These are phyloP conservation scores for Thymelicus acteon DNA, from an alignment of 2,888 invertebrate species.

Conservation along the genomic window DNA sequence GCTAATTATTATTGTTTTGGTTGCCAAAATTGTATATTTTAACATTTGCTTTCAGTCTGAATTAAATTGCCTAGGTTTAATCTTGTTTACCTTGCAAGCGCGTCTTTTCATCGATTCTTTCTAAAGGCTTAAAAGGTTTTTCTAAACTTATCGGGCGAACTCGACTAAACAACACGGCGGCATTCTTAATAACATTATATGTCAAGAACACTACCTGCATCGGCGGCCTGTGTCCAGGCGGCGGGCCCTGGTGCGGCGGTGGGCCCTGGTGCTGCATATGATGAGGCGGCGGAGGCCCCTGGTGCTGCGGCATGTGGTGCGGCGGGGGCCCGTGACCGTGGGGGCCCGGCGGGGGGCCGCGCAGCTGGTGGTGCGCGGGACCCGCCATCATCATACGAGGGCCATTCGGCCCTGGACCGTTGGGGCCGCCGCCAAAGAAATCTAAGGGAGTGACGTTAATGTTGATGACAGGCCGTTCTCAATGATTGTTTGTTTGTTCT, in stretches of 20 bases:
- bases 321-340: slow-evolving; percentile 61
- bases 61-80: too few species aligned
- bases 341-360: slow-evolving; percentile 76
- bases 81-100: too few species aligned
- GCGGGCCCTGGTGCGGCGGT: slow-evolving; percentile 83
- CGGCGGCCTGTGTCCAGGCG: slow-evolving; percentile 83
- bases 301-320: slow-evolving; percentile 77
- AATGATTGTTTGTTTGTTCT: too few species aligned
- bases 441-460: slow-evolving; percentile 52
- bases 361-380: slow-evolving; percentile 69
- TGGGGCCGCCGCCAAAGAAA: slow-evolving; percentile 78
- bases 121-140: too few species aligned
- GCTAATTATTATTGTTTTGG: too few species aligned
- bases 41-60: too few species aligned
- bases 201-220: slow-evolving; percentile 71
- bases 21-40: too few species aligned
- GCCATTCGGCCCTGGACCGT: slow-evolving; percentile 78
- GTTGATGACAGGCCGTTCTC: too few species aligned
- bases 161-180: too few species aligned
- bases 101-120: too few species aligned
- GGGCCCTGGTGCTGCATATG: slow-evolving; percentile 83
- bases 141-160: too few species aligned
- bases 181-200: too few species aligned
- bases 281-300: slow-evolving; percentile 77
- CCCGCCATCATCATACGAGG: slow-evolving; percentile 74